Base-by-base conservation (phyloP, 2,797 vertebrate genomes). In the Acanthurus lineatus region DNA sequence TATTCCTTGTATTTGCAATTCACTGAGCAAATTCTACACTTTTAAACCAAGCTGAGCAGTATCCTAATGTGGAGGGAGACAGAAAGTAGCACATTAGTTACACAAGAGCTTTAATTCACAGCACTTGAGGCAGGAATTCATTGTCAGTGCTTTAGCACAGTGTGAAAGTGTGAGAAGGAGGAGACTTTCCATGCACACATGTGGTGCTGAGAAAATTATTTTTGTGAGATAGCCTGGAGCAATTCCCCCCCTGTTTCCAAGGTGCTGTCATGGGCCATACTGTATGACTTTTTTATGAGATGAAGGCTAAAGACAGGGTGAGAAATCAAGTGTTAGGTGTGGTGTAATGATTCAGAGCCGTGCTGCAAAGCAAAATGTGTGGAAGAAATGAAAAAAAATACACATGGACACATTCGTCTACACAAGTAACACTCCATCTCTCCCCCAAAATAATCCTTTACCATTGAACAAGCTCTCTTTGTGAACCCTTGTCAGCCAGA, bases 101-200 rank as follows among this genome's bases (percentile, higher is more conserved):
- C 77, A 82, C 73, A 71, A 75, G 65, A 57, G 78, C 71, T 79
- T 74, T 77, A 78, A 61, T 80, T 88, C 76, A 48, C 71, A 84
- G 61, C 83, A 79, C 73, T 85, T 1, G 2, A 82, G 28, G 72
- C 54, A 85, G 54, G 62, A 65, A 70, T 72, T 51, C 72, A 73
- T 57, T 74, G 71, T 72, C 79, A 35, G 66, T 42, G 58, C 60
- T 74, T 81, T 35, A 35, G 11, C 17, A 5, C 68, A 25, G 45
- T 49, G 67, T 69, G 81, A 68, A 74, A 76, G 83, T 74, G 85
- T 57, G 82, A 65, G 44, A 56, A 15, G 15, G 20, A 64, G 65
- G 58, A 81, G 75, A 80, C 66, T 72, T 84, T 77, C 65, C 76
- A 73, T 65, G 56, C 67, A 53, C 80, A 75, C 48, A 4, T 51